Conservation (phyloP, 1,140 invertebrate species). For the Drosophila tani region DNA sequence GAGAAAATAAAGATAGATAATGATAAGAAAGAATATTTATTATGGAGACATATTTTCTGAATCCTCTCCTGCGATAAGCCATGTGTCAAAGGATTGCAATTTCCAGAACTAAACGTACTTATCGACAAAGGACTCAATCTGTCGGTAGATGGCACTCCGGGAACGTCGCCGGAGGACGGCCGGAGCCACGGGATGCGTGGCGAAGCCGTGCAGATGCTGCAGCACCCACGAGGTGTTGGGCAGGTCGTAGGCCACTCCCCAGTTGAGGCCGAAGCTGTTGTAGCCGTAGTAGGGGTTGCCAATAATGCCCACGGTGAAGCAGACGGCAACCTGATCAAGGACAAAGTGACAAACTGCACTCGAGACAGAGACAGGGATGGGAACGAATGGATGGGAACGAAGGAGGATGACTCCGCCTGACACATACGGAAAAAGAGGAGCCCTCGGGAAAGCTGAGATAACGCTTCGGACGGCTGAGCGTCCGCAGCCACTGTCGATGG, state of each 20-base stretch:
- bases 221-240: constrained; percentile 89
- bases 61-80: not conserved
- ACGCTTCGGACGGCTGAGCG: constrained; percentile 70
- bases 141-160: constrained; percentile 86
- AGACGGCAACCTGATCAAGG: constrained; percentile 72
- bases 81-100: too few relatives aligned
- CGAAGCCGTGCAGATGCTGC: constrained; percentile 84
- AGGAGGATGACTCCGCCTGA: constrained; percentile 10
- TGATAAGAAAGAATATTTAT: not conserved
- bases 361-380: not conserved
- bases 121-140: constrained; percentile 86
- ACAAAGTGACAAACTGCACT: constrained; percentile 31
- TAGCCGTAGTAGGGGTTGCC: constrained; percentile 77
- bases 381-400: not conserved
- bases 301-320: constrained; percentile 81
- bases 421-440: constrained; percentile 81
- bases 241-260: constrained; percentile 91
- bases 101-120: constrained; percentile 85
- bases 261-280: constrained; percentile 86
- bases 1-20: constrained; percentile 81
- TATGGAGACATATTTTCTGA: not conserved
- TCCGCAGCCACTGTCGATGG: constrained; percentile 39
- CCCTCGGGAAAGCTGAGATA: constrained; percentile 85
- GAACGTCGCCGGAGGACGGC: constrained; percentile 86
- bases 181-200: constrained; percentile 84